A percentile compares a stretch with the other conserved stretches of the same genome.
Evolutionary conservation across 2,888 invertebrate species (phyloP).

Genomic region (Dioctria linearis): DNA sequence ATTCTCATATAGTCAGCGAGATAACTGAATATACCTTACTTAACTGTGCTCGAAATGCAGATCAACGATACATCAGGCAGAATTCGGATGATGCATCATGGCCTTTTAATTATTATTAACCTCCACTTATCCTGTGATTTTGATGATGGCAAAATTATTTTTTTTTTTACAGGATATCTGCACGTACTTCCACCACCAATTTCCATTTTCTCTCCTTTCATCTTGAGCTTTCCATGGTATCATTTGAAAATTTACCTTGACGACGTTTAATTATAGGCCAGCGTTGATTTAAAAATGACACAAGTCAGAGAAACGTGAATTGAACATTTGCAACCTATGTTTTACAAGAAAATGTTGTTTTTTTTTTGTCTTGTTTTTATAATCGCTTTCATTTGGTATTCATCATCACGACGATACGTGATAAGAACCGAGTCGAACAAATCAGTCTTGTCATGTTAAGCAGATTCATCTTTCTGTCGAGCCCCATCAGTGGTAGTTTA

Average conservation of each 20-base stretch:
- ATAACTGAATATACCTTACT: too few species aligned
- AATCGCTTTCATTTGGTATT: background rate
- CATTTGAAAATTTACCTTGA: background rate
- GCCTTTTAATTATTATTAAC: too few species aligned
- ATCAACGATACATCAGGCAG: too few species aligned
- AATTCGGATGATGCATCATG: too few species aligned
- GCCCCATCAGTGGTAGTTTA: background rate
- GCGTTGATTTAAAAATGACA: background rate
- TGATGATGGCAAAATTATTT: too few species aligned
- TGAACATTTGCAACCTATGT: background rate
- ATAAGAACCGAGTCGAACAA: background rate
- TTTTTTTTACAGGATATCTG: too few species aligned
- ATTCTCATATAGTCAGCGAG: too few species aligned
- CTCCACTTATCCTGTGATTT: too few species aligned
- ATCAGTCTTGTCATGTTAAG: slow-evolving; percentile 11
- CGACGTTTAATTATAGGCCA: background rate
- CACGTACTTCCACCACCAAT: too few species aligned
- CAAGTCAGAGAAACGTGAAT: background rate
- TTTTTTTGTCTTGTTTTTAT: background rate
- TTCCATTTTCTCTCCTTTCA: too few species aligned
- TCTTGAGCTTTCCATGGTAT: too few species aligned
- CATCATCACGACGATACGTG: background rate
- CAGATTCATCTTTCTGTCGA: background rate
- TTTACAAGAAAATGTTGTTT: background rate
- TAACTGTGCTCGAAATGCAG: too few species aligned